phyloP scores from a whole-genome alignment of 2,797 vertebrate genomes.

The Eurystomus glaucurus region DNA sequence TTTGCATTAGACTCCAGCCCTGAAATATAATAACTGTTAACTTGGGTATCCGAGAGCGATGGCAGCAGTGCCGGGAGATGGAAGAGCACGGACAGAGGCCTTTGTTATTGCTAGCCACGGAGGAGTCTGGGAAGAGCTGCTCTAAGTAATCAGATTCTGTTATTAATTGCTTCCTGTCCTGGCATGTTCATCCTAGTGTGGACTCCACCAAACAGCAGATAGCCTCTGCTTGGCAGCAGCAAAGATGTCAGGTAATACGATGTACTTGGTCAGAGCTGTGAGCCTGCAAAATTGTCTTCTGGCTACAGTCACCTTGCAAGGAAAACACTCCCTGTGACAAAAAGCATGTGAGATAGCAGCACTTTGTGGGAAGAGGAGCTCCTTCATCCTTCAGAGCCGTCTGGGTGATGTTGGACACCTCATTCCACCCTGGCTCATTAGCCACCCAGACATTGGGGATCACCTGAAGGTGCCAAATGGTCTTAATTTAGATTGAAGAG shows the following conservation, averaged over 20 bases:
- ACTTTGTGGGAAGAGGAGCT: not conserved
- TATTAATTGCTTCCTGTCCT: constrained; percentile 46
- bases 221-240: not conserved
- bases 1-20: not conserved
- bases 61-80: not conserved
- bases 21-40: not conserved
- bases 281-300: not conserved
- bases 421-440: not conserved
- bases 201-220: not conserved
- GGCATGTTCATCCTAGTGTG: accelerated
- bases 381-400: not conserved
- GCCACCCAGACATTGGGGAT: not conserved
- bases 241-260: not conserved
- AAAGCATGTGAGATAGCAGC: accelerated
- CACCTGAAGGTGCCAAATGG: not conserved
- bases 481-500: not conserved
- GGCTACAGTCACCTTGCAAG: not conserved
- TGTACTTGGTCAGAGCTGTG: not conserved
- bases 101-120: not conserved
- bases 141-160: not conserved
- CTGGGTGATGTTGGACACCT: not conserved
- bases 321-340: not conserved
- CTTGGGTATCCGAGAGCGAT: not conserved
- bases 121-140: not conserved
- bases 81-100: not conserved